A percentile compares a stretch with the other conserved stretches of the same genome.
phyloP scores from a whole-genome alignment of 1,140 invertebrate species.

The Ostrea edulis region DNA sequence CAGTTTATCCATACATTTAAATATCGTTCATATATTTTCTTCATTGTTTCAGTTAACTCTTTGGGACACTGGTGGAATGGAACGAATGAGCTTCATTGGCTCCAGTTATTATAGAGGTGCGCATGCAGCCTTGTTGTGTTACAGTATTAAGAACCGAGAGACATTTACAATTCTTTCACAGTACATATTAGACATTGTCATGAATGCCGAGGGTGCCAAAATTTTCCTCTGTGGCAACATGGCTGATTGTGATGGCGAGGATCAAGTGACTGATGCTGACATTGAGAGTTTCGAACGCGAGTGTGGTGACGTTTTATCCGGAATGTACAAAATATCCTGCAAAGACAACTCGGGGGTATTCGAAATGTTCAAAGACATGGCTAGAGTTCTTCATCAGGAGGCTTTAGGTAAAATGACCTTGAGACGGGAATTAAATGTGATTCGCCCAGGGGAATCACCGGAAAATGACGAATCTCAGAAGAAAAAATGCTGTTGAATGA shows the following conservation, averaged over 20 bases:
- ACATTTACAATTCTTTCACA: constrained; percentile 75
- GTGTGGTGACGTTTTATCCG: constrained; percentile 93
- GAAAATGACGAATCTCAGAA: constrained; percentile 58
- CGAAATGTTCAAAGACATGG: constrained; percentile 95
- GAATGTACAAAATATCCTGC: constrained; percentile 94
- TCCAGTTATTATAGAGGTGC: constrained; percentile 76
- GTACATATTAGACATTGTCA: constrained; percentile 76
- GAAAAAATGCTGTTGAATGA: constrained; percentile 65
- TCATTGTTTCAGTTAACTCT: constrained; percentile 70
- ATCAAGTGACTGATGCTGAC: constrained; percentile 90
- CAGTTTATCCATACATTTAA: too few relatives aligned
- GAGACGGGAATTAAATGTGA: constrained; percentile 67
- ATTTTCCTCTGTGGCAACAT: constrained; percentile 75
- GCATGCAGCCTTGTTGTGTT: constrained; percentile 74
- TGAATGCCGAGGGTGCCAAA: constrained; percentile 75
- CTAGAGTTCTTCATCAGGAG: constrained; percentile 79
- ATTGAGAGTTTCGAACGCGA: constrained; percentile 96
- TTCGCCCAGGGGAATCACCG: constrained; percentile 70
- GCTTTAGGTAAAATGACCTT: constrained; percentile 71
- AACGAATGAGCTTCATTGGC: constrained; percentile 76
- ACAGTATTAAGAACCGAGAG: constrained; percentile 89
- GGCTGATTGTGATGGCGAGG: constrained; percentile 75
- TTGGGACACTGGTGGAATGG: constrained; percentile 78
- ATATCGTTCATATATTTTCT: not conserved
- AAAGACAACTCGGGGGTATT: constrained; percentile 92